Evolutionary conservation across 2,797 vertebrate species (phyloP), one percentile per base, ranked within the genome.

Genomic region (Bradypus variegatus): DNA sequence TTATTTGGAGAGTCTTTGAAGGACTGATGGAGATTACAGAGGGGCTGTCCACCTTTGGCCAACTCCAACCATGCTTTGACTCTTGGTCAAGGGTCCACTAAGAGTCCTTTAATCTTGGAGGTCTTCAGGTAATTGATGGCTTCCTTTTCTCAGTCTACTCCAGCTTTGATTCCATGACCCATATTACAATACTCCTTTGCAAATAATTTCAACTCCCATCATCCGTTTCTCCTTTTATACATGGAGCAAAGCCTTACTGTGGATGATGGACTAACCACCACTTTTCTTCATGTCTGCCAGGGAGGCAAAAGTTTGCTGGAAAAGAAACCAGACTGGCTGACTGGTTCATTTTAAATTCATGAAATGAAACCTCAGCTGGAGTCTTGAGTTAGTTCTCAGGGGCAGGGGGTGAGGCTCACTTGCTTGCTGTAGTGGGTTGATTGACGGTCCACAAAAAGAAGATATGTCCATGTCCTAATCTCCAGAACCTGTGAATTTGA

Each of bases 61-160:
- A 58, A 23, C 38, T 8, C 18, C 23, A 14, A 5, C 18, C 21
- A 1, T 48, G 62, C 36, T 60, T 45, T 9, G 16, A 73, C 16
- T 23, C 27, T 58, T 55, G 3, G 38, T 67, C 58, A 8, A 60
- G 23, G 38, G 2, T 13, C 41, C 58, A 14, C 72, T 33, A 27
- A 50, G 45, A 8, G 3, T 10, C 29, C 77, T 53, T 65, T 14
- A 8, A 21, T 23, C 31, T 10, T 23, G 31, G 58, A 29, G 29
- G 19, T 8, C 53, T 33, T 64, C 36, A 11, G 1, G 1, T 3
- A 29, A 8, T 13, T 1, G 11, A 6, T 8, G 6, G 48, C n/a
- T 1, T 12, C 4, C 23, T 12, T 9, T 33, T 1, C 6, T 55
- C 29, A 2, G 14, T 64, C 0, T 1, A 2, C 13, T 25, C 18